A percentile compares a stretch with the other conserved stretches of the same genome.
Conservation (phyloP, 1,140 invertebrate species). For the Brachystomella parvula region DNA sequence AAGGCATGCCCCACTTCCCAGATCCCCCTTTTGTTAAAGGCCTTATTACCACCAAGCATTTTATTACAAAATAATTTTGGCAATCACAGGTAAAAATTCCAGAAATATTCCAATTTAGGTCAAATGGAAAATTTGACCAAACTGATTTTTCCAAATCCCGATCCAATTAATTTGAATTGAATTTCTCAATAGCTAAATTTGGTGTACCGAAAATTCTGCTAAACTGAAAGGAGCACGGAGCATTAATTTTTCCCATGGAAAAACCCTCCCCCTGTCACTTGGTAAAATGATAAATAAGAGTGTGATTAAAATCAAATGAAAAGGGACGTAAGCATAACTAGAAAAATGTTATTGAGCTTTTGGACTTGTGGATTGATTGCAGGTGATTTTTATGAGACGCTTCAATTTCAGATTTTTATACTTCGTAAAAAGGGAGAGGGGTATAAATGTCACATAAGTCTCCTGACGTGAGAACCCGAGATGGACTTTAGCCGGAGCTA, state of each 20-base stretch:
- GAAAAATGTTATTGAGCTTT: not conserved
- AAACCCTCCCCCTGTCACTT: not conserved
- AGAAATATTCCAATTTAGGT: not conserved
- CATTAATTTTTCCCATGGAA: no score
- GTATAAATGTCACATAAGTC: slow-evolving; percentile 5
- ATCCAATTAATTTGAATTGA: no score
- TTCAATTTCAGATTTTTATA: not conserved
- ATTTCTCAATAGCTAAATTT: no score
- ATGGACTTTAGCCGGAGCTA: not conserved
- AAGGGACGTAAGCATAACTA: not conserved
- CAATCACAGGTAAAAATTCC: no score
- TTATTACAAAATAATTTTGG: no score
- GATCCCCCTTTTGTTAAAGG: no score
- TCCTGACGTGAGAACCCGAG: slow-evolving; percentile 2
- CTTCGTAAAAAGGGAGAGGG: not conserved
- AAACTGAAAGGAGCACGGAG: no score
- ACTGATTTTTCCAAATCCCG: not conserved
- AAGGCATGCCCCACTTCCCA: not conserved
- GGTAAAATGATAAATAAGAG: not conserved
- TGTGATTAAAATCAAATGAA: not conserved
- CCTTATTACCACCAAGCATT: no score
- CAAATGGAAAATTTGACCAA: not conserved
- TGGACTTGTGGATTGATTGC: not conserved
- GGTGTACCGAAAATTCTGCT: no score
- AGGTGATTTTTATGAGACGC: not conserved